Base-by-base conservation (phyloP, 2,888 invertebrate species). In the Pristionchus maxplancki region DNA sequence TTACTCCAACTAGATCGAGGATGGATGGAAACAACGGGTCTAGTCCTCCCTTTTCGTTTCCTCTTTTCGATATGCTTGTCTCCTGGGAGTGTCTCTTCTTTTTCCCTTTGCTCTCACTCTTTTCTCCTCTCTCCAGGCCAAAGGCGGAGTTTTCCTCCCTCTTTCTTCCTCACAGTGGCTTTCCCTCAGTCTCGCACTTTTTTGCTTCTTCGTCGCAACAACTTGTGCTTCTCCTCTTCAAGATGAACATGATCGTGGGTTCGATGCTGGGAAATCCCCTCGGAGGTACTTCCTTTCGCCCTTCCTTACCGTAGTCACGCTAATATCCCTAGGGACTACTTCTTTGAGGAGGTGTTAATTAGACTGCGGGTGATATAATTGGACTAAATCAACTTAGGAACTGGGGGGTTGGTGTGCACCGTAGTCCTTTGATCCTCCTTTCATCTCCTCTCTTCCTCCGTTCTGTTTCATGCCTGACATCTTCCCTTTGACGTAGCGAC, bases 191-290 rank as follows among this genome's bases (percentile, higher is more conserved):
- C 83, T 62, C 83, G 48, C 48, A 37, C n/a, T 83, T 64, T 50
- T 85, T 37, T 62, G 17, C 44, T 85, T 67, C 64, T 5, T 37
- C 62, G 31, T 62, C 83, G 31, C 53, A 24, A n/a, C 37, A 83
- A 34, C 15, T 81, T 83, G 17, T n/a, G 2, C 58, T n/a, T 90
- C 28, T n/a, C 24, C n/a, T 24, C 58, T 58, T 58, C n/a, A 58
- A 34, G 89, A 92, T 94, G 62, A 90, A 92, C n/a, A 91, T 90
- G 89, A 93, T 93, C 11, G 93, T 93, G 24, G 92, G 93, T 40
- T 94, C 93, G 8, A 90, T 90, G 53, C 92, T 94, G 82, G 91
- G 91, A 11, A 89, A 91, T 8, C 91, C 91, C 17, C 90, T 94
- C 8, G 93, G 92, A 40, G 94, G 94, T 82, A 89, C 15, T 24